Percentiles rank a stretch among this genome's conserved stretches.
These are phyloP conservation scores for Ecdyonurus torrentis DNA, from an alignment of 2,888 invertebrate genomes.

Conservation along the genomic window DNA sequence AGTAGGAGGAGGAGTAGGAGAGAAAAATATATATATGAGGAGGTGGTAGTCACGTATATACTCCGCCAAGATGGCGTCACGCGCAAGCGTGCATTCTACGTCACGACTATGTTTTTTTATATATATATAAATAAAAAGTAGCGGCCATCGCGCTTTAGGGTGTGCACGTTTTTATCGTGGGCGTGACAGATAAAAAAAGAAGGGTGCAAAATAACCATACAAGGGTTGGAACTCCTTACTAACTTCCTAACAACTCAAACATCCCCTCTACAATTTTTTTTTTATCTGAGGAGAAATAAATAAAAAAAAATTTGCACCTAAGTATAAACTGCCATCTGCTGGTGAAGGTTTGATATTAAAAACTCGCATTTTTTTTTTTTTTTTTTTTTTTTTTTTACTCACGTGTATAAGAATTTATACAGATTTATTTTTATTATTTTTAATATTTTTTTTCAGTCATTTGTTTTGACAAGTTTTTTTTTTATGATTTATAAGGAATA, in stretches of 20 bases:
- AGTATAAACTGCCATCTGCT: neutral
- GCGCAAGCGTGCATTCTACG: neutral
- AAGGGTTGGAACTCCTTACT: neutral
- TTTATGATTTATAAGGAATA: too few species aligned
- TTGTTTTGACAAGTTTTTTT: too few species aligned
- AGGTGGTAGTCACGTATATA: neutral
- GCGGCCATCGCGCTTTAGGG: neutral
- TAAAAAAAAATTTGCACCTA: neutral
- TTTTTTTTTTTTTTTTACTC: too few species aligned
- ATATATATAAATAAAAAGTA: too few species aligned
- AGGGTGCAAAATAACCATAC: neutral
- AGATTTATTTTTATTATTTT: too few species aligned
- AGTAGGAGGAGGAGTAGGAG: neutral
- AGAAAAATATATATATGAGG: neutral
- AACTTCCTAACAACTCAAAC: neutral
- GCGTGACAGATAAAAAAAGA: neutral
- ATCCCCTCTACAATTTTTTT: neutral
- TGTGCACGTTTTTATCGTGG: constrained; percentile 5
- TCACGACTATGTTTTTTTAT: too few species aligned
- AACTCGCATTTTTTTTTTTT: too few species aligned
- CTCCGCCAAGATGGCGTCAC: neutral
- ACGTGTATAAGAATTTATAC: too few species aligned
- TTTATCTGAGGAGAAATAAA: neutral
- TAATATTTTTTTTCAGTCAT: too few species aligned
- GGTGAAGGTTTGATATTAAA: neutral